Evolutionary conservation across 2,888 invertebrate species (phyloP), one percentile per base, ranked within the genome.

Genomic region (Athetis lepigone): DNA sequence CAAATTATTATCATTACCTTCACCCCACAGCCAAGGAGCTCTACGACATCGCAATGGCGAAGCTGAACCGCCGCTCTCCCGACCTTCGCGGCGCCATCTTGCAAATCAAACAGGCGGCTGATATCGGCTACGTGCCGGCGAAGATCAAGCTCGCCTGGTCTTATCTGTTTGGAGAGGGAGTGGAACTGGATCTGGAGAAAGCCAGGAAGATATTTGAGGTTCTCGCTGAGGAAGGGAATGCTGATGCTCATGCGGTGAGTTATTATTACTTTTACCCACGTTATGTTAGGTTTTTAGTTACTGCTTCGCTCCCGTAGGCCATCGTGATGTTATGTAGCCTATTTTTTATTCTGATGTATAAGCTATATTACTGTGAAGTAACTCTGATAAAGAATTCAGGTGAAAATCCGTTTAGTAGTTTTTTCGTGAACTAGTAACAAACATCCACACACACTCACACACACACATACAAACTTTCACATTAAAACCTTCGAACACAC

Each of bases 101-200:
- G 37, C 93, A 98, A 55, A 95, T 99, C 33, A 96, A 97, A 42
- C 96, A 97, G 77, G 98, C 99, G 0, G 97, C 98, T 0, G 96
- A 97, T 43, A 94, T 97, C 59, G 98, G 98, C 40, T 98, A 99
- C 88, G 89, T 94, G 0, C 97, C 97, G 49, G 98, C 99, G 0
- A 96, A 97, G 87, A 97, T 98, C 65, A 96, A 97, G 86, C 90
- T 99, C 5, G 99, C 98, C 0, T 98, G 99, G 98, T 98, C 97
- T 0, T 96, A 97, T 80, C 90, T 99, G 6, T 97, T 98, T 81
- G 99, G 99, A 0, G 97, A 96, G 84, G 97, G 96, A 65, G 93
- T 98, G 13, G 95, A 96, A 40, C 96, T 98, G 80, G 97, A 99
- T 88, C 94, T 98, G 63, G 95, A 96, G 8, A 96, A 96, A 58